Evolutionary conservation across 2,113 vertebrate species (phyloP), one percentile per base, ranked within the genome.

Genomic region (Tor tambroides): DNA sequence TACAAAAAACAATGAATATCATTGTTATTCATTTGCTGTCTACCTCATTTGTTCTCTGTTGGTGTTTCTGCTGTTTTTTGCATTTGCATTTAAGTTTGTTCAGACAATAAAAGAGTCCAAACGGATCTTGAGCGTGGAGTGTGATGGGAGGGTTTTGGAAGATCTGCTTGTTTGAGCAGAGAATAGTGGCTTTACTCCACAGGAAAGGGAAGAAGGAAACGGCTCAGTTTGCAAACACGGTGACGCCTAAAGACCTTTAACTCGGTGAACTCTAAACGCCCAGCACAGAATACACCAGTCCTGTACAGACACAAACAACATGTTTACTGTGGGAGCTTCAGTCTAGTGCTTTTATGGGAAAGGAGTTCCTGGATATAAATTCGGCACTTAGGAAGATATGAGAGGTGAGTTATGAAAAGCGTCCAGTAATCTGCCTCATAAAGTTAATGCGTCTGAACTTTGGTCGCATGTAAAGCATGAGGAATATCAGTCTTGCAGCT

Each of bases 171-270:
- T 87, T 85, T 19, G 49, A 87, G 35, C 6, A n/a, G 67, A 56
- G 35, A 59, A 83, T 69, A 38, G 26, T 49, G 59, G 32, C 63
- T 72, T 59, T 85, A 88, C 54, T 87, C 90, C 88, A 91, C 91
- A 91, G 94, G 92, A 94, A 93, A 41, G 32, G 72, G 63, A 81
- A 67, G 46, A 84, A 88, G 92, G 92, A 93, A 92, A 84, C 69
- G 2, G 56, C 6, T 1, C 63, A 28, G 46, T 30, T 32, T 46
- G 85, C 90, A 28, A 90, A 92, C 35, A 41, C 92, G 92, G 84
- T 80, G 86, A 92, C 89, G 90, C 92, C 92, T 90, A 80, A 63
- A 76, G 61, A 43, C 41, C 15, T 89, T 85, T 89, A 28, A 59
- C 28, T 30, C 23, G 7, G 30, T n/a, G 63, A 67, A 67, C 28